Evolutionary conservation across 2,888 invertebrate species (phyloP).

Genomic region (Papilio demoleus): DNA sequence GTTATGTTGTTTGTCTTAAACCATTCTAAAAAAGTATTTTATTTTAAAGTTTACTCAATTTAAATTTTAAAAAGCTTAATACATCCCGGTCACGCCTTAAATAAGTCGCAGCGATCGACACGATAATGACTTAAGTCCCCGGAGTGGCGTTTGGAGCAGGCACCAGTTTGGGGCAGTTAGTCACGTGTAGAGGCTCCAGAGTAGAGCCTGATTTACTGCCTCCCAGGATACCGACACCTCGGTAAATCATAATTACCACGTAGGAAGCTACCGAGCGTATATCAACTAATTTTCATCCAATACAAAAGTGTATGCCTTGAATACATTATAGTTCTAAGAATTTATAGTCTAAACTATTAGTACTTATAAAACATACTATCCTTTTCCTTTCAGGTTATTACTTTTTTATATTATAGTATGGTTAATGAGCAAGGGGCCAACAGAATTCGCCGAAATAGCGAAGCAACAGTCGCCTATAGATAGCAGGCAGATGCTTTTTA

Average conservation of each 20-base stretch:
- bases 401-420: too few species aligned
- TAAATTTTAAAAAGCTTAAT: not conserved
- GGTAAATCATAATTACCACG: slow-evolving; percentile 49
- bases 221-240: slow-evolving; percentile 15
- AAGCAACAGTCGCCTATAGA: too few species aligned
- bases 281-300: slow-evolving; percentile 18
- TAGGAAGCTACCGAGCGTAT: slow-evolving; percentile 32
- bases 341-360: not conserved
- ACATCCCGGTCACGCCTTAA: not conserved
- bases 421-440: too few species aligned
- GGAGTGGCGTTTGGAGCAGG: slow-evolving; percentile 2
- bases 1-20: too few species aligned
- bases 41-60: not conserved
- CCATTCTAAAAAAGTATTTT: too few species aligned
- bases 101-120: slow-evolving; percentile 5
- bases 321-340: not conserved
- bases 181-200: slow-evolving; percentile 33
- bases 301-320: slow-evolving; percentile 2
- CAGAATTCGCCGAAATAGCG: too few species aligned
- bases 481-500: too few species aligned
- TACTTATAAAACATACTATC: too few species aligned
- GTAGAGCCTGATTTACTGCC: slow-evolving; percentile 38
- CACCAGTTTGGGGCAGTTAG: slow-evolving; percentile 13
- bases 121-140: slow-evolving; percentile 15
- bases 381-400: too few species aligned